Evolutionary conservation across 2,797 vertebrate genomes (phyloP).

Genomic region (Centropyge bicolor): DNA sequence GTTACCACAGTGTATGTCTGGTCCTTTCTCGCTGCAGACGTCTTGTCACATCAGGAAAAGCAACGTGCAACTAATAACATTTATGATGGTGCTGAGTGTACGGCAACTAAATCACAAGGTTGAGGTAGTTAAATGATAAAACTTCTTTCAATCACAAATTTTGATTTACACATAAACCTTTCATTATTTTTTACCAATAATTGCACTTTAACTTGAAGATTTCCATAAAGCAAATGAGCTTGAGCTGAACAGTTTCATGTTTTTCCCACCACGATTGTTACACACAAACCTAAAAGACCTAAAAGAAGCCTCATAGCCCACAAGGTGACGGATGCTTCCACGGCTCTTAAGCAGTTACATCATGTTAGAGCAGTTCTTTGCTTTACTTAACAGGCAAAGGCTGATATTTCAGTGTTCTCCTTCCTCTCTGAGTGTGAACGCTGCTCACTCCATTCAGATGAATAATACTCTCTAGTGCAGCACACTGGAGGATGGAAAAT

Average conservation of each 20-base stretch:
- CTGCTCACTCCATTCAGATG: slow-evolving; percentile 64
- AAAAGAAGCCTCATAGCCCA: neutral
- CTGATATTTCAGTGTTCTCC: slow-evolving; percentile 34
- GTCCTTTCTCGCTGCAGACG: neutral
- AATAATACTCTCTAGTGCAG: slow-evolving; percentile 66
- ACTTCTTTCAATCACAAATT: neutral
- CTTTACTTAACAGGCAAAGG: slow-evolving; percentile 25
- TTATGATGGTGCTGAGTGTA: slow-evolving; percentile 2
- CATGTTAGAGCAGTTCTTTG: neutral
- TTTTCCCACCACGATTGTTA: neutral
- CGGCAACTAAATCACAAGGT: neutral
- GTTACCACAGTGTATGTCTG: neutral
- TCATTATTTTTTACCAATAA: neutral
- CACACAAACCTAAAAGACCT: neutral
- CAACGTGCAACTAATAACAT: slow-evolving; percentile 11
- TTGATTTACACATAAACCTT: neutral
- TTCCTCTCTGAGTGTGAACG: slow-evolving; percentile 38
- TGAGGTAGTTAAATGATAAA: neutral
- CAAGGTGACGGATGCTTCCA: neutral
- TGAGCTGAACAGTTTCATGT: neutral
- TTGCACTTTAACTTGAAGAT: neutral
- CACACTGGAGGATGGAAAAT: slow-evolving; percentile 70
- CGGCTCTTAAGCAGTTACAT: neutral
- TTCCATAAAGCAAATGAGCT: neutral
- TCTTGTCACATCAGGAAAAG: neutral